Percentiles rank a stretch among this genome's conserved stretches.
These are phyloP conservation scores for Glossophaga mutica DNA, from an alignment of 2,797 vertebrate species.

Conservation along the genomic window DNA sequence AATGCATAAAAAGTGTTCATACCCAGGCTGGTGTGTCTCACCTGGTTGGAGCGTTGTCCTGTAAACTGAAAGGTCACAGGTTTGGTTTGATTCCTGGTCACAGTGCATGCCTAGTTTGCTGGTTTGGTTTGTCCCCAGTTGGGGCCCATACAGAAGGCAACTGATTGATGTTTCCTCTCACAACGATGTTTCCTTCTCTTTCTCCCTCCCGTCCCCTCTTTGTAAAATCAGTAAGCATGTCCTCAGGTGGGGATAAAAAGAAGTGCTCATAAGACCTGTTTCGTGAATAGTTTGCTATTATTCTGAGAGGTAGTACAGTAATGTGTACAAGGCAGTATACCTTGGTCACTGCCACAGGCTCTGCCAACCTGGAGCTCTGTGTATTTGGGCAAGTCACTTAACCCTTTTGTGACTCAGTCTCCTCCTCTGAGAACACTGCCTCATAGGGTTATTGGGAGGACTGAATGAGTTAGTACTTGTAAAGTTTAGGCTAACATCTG, in stretches of 20 bases:
- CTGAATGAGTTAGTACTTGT: background rate
- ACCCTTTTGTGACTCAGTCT: background rate
- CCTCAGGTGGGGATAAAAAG: background rate
- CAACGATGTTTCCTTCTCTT: background rate
- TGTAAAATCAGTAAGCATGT: background rate
- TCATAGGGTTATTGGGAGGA: background rate
- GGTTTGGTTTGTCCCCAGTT: background rate
- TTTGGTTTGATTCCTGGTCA: background rate
- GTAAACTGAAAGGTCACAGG: background rate
- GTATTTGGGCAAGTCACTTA: conserved; percentile 7
- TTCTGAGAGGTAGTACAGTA: background rate
- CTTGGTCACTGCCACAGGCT: background rate
- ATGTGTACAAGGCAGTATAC: conserved; percentile 4
- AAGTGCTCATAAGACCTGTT: background rate
- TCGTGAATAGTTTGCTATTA: background rate
- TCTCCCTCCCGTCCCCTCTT: background rate
- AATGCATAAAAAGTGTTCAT: background rate
- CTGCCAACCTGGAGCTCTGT: conserved; percentile 2
- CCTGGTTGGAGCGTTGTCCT: background rate
- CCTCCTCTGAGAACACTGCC: background rate
- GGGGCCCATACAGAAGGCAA: background rate
- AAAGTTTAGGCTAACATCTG: background rate
- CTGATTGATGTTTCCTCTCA: background rate
- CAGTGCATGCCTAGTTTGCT: background rate
- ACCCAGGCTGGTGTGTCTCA: background rate